Evolutionary conservation across 2,797 vertebrate species (phyloP), one percentile per base, ranked within the genome.

Genomic region (Esox lucius): DNA sequence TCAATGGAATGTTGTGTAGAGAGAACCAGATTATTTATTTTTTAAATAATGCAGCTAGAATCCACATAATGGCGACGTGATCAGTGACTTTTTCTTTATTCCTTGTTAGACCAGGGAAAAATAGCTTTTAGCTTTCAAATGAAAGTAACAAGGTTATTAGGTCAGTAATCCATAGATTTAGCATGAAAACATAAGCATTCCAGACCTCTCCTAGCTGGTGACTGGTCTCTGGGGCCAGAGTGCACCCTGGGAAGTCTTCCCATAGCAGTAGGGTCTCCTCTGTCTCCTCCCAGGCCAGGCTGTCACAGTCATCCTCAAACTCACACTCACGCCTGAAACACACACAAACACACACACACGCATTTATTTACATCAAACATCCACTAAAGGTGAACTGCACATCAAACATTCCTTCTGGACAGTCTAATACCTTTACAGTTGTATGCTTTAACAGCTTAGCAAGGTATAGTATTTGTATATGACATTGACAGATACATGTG

Each of bases 221-320:
- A 89, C 78, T 76, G 82, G 96, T 95, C 53, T 95, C 95, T 0
- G 95, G 92, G 70, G 95, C 95, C 85, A 97, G 87, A 82, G 95
- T 93, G 26, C 96, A 98, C 88, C 96, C 96, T 0, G 97, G 97
- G 91, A 99, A 98, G 86, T 99, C 96, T 88, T 99, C 98, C 97
- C 97, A 99, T 6, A 99, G 95, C 56, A 98, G 94, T 81, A 99
- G 90, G 0, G 98, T 99, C 90, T 99, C 97, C 86, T 98, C 98
- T 0, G 96, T 98, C 91, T 99, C 98, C 90, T 99, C 97, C 98
- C 97, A 99, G 0, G 96, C 97, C 84, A 99, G 93, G 86, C 97
- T 98, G 91, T 99, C 98, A 69, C 96, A 98, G 91, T 99, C 96
- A 73, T 99, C 96, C 86, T 99, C 97, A 92, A 99, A 98, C 87